A percentile compares a stretch with the other conserved stretches of the same genome.
phyloP scores from a whole-genome alignment of 2,113 vertebrate genomes.

The Caranx melampygus region DNA sequence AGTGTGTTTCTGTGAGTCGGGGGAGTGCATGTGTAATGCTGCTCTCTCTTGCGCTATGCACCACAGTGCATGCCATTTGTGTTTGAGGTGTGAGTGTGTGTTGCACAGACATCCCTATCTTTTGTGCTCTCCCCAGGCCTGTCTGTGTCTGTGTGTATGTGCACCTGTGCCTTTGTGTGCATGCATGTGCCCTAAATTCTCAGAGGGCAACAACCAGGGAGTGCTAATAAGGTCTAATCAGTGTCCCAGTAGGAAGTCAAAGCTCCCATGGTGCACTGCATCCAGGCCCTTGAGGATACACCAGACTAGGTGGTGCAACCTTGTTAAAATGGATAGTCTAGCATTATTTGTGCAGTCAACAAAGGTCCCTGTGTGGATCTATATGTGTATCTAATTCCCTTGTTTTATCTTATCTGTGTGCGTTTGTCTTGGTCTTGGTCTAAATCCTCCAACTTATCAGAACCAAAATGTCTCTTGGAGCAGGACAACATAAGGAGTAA shows the following conservation, averaged over 20 bases:
- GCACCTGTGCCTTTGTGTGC: conserved; percentile 8
- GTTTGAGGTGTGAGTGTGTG: conserved; percentile 1
- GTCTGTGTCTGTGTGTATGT: background rate
- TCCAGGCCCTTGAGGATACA: conserved; percentile 40
- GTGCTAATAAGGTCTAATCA: conserved; percentile 73
- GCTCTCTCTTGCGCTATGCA: background rate
- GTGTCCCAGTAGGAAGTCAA: conserved; percentile 55
- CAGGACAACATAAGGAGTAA: conserved; percentile 5
- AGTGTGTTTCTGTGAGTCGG: conserved; percentile 44
- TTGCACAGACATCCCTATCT: background rate
- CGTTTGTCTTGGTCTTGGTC: conserved; percentile 14
- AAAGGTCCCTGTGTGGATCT: background rate
- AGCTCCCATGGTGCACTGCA: conserved; percentile 49
- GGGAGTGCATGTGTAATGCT: background rate
- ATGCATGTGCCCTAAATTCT: conserved; percentile 28
- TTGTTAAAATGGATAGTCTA: conserved; percentile 23
- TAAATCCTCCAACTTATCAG: conserved; percentile 7
- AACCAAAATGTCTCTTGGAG: background rate
- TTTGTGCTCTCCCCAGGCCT: background rate
- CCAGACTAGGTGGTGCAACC: background rate
- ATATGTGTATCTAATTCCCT: background rate
- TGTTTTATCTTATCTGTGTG: conserved; percentile 15
- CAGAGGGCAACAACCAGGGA: conserved; percentile 56
- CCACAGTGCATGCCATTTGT: background rate
- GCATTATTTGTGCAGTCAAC: conserved; percentile 1